phyloP scores from a whole-genome alignment of 1,140 invertebrate species.

The Diabrotica undecimpunctata region DNA sequence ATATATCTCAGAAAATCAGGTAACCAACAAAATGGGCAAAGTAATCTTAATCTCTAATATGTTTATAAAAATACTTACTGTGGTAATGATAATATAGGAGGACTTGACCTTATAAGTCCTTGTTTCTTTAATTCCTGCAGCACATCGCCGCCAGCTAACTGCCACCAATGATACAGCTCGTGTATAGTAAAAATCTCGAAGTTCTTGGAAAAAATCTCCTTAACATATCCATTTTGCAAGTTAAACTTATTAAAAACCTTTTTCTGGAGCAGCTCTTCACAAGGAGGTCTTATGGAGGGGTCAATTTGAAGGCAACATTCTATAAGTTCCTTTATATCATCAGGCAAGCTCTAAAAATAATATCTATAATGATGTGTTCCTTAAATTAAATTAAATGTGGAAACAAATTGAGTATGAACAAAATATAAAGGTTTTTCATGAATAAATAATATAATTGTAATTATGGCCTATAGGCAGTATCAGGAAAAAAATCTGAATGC shows the following conservation, averaged over 20 bases:
- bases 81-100: constrained; percentile 73
- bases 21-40: too few relatives aligned
- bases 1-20: too few relatives aligned
- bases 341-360: constrained; percentile 55
- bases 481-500: too few relatives aligned
- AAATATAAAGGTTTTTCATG: too few relatives aligned
- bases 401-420: constrained; percentile 22
- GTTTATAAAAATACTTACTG: constrained; percentile 54
- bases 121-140: constrained; percentile 86
- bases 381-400: constrained; percentile 24
- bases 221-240: constrained; percentile 33
- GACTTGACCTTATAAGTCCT: constrained; percentile 79
- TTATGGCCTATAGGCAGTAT: too few relatives aligned
- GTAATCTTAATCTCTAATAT: too few relatives aligned
- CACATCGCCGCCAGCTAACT: constrained; percentile 90
- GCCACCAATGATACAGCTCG: constrained; percentile 88
- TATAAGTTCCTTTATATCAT: constrained; percentile 60
- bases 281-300: constrained; percentile 60
- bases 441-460: too few relatives aligned
- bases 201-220: constrained; percentile 38
- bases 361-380: too few relatives aligned
- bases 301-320: constrained; percentile 67
- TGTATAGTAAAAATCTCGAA: constrained; percentile 43
- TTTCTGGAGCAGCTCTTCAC: constrained; percentile 56
- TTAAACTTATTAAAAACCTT: constrained; percentile 50